Evolutionary conservation across 2,797 vertebrate genomes (phyloP).

Genomic region (Platyrinchus mystaceus): DNA sequence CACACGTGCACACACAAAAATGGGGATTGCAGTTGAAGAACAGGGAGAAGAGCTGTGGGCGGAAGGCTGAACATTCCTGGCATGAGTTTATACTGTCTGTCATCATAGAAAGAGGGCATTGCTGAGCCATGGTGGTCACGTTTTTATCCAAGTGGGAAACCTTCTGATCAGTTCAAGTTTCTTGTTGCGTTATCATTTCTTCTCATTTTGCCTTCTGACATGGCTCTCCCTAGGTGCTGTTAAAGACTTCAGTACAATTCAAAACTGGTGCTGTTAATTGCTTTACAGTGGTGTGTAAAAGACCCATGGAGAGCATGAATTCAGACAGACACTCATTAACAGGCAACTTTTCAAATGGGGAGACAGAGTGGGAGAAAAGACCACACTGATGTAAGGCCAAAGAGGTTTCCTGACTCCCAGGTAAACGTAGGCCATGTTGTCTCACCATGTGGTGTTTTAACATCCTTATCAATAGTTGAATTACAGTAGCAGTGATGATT

Average conservation of each 20-base stretch:
- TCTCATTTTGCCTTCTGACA: neutral
- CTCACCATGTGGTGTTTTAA: neutral
- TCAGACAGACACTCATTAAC: neutral
- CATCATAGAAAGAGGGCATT: neutral
- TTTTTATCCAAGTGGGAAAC: neutral
- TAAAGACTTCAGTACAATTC: neutral
- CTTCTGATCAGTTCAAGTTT: neutral
- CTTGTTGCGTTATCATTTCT: neutral
- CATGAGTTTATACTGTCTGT: neutral
- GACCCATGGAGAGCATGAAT: neutral
- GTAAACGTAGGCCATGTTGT: neutral
- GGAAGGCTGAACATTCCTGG: neutral
- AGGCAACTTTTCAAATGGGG: neutral
- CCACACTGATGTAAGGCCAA: neutral
- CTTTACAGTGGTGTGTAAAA: neutral
- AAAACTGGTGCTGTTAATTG: neutral
- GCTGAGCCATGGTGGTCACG: accelerated
- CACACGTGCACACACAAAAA: neutral
- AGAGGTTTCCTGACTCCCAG: neutral
- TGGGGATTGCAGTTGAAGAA: neutral
- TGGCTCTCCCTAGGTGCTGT: neutral
- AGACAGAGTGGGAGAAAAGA: neutral
- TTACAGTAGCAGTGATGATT: neutral
- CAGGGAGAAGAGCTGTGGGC: neutral
- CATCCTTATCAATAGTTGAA: neutral